Conservation (phyloP, 2,113 vertebrate species). For the Pedetes capensis region DNA sequence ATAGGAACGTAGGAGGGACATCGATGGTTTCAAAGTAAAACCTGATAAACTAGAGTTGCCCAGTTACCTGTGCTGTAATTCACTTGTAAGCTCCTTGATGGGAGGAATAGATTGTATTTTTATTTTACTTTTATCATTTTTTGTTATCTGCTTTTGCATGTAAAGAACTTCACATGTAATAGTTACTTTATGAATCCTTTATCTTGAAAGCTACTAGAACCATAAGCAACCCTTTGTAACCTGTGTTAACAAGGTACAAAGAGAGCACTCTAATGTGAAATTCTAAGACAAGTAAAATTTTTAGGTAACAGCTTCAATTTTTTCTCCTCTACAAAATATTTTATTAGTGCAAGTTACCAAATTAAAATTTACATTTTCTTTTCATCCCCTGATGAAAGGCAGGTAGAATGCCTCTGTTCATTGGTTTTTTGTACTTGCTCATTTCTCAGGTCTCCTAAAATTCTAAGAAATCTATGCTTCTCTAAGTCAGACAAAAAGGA, state of each 20-base stretch:
- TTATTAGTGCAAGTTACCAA: slow-evolving; percentile 20
- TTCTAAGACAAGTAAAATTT: background rate
- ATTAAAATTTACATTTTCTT: slow-evolving; percentile 35
- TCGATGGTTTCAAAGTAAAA: background rate
- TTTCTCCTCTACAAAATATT: slow-evolving; percentile 19
- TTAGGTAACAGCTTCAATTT: background rate
- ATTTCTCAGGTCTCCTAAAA: background rate
- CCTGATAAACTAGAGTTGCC: background rate
- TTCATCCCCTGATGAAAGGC: background rate
- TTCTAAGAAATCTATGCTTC: background rate
- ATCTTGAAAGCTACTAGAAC: background rate
- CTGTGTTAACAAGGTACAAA: background rate
- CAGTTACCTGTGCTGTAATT: background rate
- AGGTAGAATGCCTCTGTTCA: background rate
- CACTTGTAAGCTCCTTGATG: background rate
- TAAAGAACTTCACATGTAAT: background rate
- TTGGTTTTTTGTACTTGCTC: background rate
- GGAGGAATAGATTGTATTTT: background rate
- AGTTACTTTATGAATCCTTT: slow-evolving; percentile 15
- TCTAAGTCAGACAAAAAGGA: background rate
- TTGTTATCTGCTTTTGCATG: background rate
- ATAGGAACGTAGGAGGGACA: background rate
- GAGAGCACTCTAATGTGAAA: background rate
- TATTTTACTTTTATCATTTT: background rate
- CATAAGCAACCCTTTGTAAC: background rate